Evolutionary conservation across 1,140 invertebrate genomes (phyloP).

Genomic region (Nylanderia fulva): DNA sequence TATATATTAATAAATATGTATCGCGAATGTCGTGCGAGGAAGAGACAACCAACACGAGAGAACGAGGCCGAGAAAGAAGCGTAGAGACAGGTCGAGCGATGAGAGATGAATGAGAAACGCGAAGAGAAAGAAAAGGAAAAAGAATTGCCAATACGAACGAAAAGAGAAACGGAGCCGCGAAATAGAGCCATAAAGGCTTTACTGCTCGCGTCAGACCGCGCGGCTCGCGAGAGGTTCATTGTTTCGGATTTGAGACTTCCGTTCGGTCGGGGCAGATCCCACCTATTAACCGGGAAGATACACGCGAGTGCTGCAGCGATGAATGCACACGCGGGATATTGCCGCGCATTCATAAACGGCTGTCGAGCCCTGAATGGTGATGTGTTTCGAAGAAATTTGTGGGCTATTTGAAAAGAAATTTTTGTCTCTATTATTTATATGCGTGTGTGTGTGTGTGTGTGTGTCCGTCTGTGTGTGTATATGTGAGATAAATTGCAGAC

Average conservation of each 20-base stretch:
- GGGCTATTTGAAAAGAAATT: constrained; percentile 60
- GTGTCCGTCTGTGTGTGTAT: too few species aligned
- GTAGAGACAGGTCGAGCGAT: neutral
- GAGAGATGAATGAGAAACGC: neutral
- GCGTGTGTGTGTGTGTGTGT: too few species aligned
- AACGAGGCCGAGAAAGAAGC: neutral
- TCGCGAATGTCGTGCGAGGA: neutral
- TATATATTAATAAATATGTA: constrained; percentile 34
- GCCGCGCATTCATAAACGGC: constrained; percentile 48
- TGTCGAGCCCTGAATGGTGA: constrained; percentile 44
- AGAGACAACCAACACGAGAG: neutral
- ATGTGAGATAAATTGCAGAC: constrained; percentile 38
- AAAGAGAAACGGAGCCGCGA: constrained; percentile 49
- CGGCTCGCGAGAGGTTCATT: constrained; percentile 58
- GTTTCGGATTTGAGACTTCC: constrained; percentile 60
- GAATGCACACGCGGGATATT: constrained; percentile 17
- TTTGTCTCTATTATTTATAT: constrained; percentile 46
- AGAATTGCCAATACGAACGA: constrained; percentile 37
- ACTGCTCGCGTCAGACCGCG: constrained; percentile 60
- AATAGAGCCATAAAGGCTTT: constrained; percentile 59
- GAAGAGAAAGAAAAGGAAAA: neutral
- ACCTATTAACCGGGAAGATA: constrained; percentile 58
- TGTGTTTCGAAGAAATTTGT: constrained; percentile 46
- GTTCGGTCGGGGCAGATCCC: constrained; percentile 51
- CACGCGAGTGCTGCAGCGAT: constrained; percentile 47